A percentile compares a stretch with the other conserved stretches of the same genome.
phyloP scores from a whole-genome alignment of 2,888 invertebrate genomes.

The Saturnia pavonia region DNA sequence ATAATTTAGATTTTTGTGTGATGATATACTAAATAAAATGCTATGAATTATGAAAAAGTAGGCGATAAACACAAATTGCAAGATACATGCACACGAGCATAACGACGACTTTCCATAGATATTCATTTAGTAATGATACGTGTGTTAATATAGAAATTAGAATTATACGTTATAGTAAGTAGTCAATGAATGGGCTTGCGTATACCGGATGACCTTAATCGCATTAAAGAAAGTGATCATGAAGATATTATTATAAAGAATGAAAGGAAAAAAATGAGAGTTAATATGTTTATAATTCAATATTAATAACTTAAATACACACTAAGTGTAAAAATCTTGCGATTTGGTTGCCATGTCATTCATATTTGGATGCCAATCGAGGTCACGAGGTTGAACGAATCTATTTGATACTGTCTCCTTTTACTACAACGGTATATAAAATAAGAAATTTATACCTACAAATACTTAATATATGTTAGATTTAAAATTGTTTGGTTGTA shows the following conservation, averaged over 20 bases:
- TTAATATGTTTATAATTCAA: background rate
- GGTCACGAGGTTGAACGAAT: slow-evolving; percentile 1
- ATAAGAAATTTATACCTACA: background rate
- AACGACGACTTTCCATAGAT: too few species aligned
- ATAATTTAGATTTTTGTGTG: too few species aligned
- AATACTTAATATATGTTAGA: slow-evolving; percentile 27
- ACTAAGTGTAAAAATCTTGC: background rate
- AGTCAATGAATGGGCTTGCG: background rate
- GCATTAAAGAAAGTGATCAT: background rate
- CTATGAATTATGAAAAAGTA: too few species aligned
- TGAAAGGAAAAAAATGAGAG: background rate
- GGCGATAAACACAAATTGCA: too few species aligned
- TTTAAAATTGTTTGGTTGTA: slow-evolving; percentile 43
- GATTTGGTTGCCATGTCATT: background rate
- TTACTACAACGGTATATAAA: background rate
- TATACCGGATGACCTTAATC: slow-evolving; percentile 1
- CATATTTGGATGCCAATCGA: background rate
- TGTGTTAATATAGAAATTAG: background rate
- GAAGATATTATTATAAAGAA: background rate
- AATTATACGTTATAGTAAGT: background rate
- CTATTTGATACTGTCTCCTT: background rate
- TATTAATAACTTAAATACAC: slow-evolving; percentile 9
- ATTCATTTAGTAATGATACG: too few species aligned
- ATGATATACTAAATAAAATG: too few species aligned
- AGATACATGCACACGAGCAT: too few species aligned